phyloP scores from a whole-genome alignment of 1,140 invertebrate species.

The Ips typographus region DNA sequence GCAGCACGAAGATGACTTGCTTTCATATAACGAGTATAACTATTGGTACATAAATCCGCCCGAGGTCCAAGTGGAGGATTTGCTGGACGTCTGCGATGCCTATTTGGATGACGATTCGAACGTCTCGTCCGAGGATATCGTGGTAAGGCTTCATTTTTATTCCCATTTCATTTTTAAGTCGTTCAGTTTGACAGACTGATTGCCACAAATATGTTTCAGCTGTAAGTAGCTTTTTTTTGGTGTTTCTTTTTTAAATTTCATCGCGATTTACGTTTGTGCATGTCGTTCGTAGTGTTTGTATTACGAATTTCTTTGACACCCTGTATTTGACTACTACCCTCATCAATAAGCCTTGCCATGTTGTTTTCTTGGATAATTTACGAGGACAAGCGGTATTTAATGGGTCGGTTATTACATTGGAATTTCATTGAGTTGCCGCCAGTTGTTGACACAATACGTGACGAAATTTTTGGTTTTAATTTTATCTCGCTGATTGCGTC shows the following conservation, averaged over 20 bases:
- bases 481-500: slow-evolving; percentile 5
- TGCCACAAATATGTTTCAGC: no score
- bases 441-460: slow-evolving; percentile 2
- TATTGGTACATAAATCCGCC: slow-evolving; percentile 35
- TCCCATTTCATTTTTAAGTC: not conserved
- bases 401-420: not conserved
- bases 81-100: not conserved
- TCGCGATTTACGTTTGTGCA: not conserved
- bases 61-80: slow-evolving; percentile 12
- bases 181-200: not conserved
- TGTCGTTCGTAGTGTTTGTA: not conserved
- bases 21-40: slow-evolving; percentile 34
- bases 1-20: slow-evolving; percentile 35
- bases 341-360: no score
- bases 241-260: no score
- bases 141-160: slow-evolving; percentile 20
- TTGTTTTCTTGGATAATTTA: no score
- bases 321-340: no score
- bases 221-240: no score
- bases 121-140: not conserved
- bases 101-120: not conserved
- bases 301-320: no score
- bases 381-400: not conserved
- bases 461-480: not conserved
- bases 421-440: not conserved